A percentile compares a stretch with the other conserved stretches of the same genome.
Evolutionary conservation across 2,888 invertebrate genomes (phyloP).

Genomic region (Plutella xylostella): DNA sequence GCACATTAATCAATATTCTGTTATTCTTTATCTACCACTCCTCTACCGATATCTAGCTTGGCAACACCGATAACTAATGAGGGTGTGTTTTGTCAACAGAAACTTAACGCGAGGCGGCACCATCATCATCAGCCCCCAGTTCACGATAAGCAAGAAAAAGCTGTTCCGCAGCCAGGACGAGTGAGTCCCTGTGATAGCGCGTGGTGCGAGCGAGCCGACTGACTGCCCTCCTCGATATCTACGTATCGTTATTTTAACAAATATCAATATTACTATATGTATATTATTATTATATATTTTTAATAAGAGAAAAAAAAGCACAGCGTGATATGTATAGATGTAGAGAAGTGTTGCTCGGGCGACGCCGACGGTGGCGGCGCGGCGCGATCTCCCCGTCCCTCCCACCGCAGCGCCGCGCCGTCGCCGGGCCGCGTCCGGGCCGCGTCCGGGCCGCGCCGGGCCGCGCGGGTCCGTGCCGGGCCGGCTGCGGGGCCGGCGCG

Average conservation of each 20-base stretch:
- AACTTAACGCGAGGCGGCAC: conserved; percentile 88
- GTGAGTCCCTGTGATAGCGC: conserved; percentile 40
- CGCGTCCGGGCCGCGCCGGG: conserved; percentile 45
- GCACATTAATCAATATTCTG: too few relatives aligned
- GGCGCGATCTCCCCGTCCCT: conserved; percentile 33
- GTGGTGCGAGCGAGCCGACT: conserved; percentile 56
- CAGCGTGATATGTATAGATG: conserved; percentile 70
- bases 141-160: conserved; percentile 91
- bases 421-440: conserved; percentile 35
- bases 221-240: conserved; percentile 65
- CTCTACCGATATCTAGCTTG: neutral
- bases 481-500: conserved; percentile 40
- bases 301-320: conserved; percentile 67
- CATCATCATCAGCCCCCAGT: conserved; percentile 89
- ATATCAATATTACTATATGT: conserved; percentile 68
- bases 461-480: conserved; percentile 44
- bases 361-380: conserved; percentile 25
- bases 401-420: conserved; percentile 44
- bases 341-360: conserved; percentile 37
- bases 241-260: conserved; percentile 67
- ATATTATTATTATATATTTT: conserved; percentile 66
- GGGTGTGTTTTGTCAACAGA: conserved; percentile 57
- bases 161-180: conserved; percentile 82
- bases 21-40: too few relatives aligned
- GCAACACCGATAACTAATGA: conserved; percentile 5